Evolutionary conservation across 2,888 invertebrate species (phyloP), one percentile per base, ranked within the genome.

Genomic region (Halictus ligatus): DNA sequence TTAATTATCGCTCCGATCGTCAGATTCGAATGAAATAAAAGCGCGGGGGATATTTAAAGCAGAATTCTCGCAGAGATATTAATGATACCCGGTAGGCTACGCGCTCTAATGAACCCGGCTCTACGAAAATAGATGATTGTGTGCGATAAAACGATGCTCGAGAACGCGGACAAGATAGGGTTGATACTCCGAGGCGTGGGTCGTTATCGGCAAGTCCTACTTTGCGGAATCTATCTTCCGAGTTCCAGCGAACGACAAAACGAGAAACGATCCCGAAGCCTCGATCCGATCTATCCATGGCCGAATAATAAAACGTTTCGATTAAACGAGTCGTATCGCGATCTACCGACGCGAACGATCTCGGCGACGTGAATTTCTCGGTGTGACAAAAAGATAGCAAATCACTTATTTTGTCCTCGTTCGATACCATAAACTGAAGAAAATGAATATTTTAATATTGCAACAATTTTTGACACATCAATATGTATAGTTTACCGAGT

Each of bases 71-170:
- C 15, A 35, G 18, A 64, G 35, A 86, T 81, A 86, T 81, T 75
- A 78, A 79, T 76, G 67, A 35, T 50, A 81, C 15, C 69, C 15
- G 64, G 54, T 77, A 18, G 29, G 69, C 73, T 83, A 82, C 35
- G 25, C 43, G 40, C 48, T 48, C 35, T 40, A 67, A 58, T 58
- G 75, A 77, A 86, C 86, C 79, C 29, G 72, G 75, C 80, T 35
- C 35, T 84, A 88, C 84, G 84, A 77, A 86, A 81, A 86, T 79
- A 86, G 81, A 88, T 84, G 71, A 79, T 81, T 67, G 54, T 60
- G 48, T 25, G n/a, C 64, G 86, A 88, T 88, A 88, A 80, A 81
- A 71, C 80, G 75, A 50, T 75, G 75, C 10, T 60, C 67, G 40
- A 60, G 58, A 82, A 75, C 69, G 78, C 48, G 60, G 71, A 21